phyloP scores from a whole-genome alignment of 2,797 vertebrate genomes.

The Pogonophryne albipinna region DNA sequence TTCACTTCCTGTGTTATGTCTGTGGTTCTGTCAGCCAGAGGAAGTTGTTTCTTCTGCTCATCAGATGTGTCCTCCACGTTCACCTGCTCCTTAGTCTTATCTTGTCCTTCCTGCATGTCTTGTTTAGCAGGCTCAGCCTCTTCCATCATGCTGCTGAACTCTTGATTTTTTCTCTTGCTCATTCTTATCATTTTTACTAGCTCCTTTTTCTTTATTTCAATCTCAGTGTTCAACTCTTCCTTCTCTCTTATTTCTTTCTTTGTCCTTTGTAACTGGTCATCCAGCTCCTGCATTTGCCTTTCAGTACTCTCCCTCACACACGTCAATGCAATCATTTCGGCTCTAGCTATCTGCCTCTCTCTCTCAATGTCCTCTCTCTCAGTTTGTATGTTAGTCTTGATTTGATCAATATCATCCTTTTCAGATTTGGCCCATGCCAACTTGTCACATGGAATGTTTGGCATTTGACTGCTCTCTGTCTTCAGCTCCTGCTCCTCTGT shows the following conservation, averaged over 20 bases:
- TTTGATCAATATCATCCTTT: constrained; percentile 56
- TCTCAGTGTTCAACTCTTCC: constrained; percentile 67
- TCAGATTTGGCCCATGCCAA: constrained; percentile 50
- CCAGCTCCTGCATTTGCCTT: constrained; percentile 60
- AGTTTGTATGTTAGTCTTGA: constrained; percentile 50
- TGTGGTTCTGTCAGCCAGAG: neutral
- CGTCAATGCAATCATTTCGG: constrained; percentile 65
- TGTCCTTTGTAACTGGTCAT: constrained; percentile 59
- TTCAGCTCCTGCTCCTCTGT: constrained; percentile 41
- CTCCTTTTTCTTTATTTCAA: constrained; percentile 68
- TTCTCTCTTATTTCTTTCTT: constrained; percentile 70
- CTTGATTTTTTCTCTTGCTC: constrained; percentile 55
- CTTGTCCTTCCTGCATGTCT: constrained; percentile 35
- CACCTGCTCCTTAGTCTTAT: constrained; percentile 32
- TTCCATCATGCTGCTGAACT: constrained; percentile 46
- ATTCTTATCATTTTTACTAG: constrained; percentile 65
- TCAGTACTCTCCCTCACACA: constrained; percentile 52
- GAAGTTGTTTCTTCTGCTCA: neutral
- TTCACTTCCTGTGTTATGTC: constrained; percentile 32
- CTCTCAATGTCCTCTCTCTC: constrained; percentile 63
- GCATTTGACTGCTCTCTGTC: constrained; percentile 33
- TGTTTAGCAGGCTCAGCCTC: constrained; percentile 49
- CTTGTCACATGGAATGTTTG: constrained; percentile 44
- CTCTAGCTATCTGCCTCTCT: constrained; percentile 52
- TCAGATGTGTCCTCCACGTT: neutral